phyloP scores from a whole-genome alignment of 2,113 vertebrate species.

The Chaenocephalus aceratus region DNA sequence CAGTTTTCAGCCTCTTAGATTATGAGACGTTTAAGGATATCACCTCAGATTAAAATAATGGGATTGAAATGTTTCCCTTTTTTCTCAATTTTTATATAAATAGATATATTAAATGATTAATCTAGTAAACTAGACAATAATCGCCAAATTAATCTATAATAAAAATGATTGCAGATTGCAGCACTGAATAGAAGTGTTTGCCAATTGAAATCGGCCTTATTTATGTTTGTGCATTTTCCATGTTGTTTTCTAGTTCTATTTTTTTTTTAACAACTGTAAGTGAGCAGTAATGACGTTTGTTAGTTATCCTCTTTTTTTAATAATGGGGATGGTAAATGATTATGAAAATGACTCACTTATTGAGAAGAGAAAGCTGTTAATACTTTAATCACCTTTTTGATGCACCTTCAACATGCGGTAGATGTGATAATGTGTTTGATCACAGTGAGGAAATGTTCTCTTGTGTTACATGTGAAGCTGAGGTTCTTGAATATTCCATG shows the following conservation, averaged over 20 bases:
- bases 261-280: background rate
- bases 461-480: slow-evolving; percentile 23
- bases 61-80: too few species aligned
- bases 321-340: background rate
- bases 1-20: too few species aligned
- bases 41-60: too few species aligned
- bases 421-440: slow-evolving; percentile 22
- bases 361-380: slow-evolving; percentile 17
- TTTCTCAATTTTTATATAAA: too few species aligned
- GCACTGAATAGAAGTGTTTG: too few species aligned
- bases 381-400: slow-evolving; percentile 15
- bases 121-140: too few species aligned
- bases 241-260: background rate
- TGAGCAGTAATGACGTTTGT: background rate
- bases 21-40: too few species aligned
- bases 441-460: background rate
- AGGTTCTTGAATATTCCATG: slow-evolving; percentile 24
- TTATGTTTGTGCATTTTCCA: background rate
- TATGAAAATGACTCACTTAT: slow-evolving; percentile 1
- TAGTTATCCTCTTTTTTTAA: slow-evolving; percentile 9
- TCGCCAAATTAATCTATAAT: too few species aligned
- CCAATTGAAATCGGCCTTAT: slow-evolving; percentile 24
- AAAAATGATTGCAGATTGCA: too few species aligned
- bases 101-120: too few species aligned
- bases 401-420: slow-evolving; percentile 53